Conservation (phyloP, 30 jellyfish, hydroid and myxozoan species). For the Hydractinia echinata region DNA sequence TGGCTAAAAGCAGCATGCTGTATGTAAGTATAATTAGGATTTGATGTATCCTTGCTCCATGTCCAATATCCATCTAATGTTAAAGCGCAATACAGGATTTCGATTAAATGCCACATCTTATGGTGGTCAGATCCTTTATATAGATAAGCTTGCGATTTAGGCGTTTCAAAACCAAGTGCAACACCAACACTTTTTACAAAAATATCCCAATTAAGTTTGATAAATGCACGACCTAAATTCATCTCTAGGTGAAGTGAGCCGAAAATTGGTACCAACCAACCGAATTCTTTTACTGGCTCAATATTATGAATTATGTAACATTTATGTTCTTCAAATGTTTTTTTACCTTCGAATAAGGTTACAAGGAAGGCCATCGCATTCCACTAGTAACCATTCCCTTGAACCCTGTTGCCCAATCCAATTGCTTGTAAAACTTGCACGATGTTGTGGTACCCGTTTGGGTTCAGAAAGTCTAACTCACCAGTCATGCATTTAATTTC, state of each 20-base stretch:
- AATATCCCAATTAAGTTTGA: constrained; percentile 27
- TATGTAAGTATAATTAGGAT: not conserved
- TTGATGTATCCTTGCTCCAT: not conserved
- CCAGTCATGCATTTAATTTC: no score
- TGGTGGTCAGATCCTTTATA: constrained; percentile 44
- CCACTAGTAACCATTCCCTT: constrained; percentile 36
- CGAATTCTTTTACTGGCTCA: constrained; percentile 30
- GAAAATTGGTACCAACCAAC: constrained; percentile 22
- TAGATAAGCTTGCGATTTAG: constrained; percentile 10
- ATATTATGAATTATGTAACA: not conserved
- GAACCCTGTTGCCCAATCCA: constrained; percentile 35
- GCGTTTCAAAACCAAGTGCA: constrained; percentile 7
- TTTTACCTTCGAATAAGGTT: constrained; percentile 17
- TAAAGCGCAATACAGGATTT: constrained; percentile 17
- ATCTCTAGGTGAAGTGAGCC: constrained; percentile 28
- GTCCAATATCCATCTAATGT: not conserved
- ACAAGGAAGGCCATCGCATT: constrained; percentile 30
- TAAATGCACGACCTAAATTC: constrained; percentile 20
- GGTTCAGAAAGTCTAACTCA: constrained; percentile 42
- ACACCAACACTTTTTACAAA: constrained; percentile 1
- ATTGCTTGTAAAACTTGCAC: constrained; percentile 16
- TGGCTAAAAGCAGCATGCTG: not conserved
- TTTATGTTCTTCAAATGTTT: constrained; percentile 16
- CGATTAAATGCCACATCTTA: constrained; percentile 26
- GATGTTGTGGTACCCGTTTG: constrained; percentile 32